phyloP scores from a whole-genome alignment of 2,888 invertebrate genomes.

The Lithophane leautieri region DNA sequence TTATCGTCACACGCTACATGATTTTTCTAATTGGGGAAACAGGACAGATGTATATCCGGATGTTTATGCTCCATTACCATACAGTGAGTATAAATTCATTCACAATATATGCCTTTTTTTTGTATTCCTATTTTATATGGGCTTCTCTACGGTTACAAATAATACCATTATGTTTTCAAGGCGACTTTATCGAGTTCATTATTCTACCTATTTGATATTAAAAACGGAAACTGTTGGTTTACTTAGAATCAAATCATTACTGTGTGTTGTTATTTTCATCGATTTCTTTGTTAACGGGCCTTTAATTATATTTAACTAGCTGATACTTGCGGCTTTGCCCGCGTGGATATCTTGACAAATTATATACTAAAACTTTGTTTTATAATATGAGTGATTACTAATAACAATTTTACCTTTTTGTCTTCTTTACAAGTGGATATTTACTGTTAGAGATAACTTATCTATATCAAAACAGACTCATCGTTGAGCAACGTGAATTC shows the following conservation, averaged over 20 bases:
- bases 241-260: background rate
- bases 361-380: too few species aligned
- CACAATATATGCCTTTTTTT: slow-evolving; percentile 38
- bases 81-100: slow-evolving; percentile 92
- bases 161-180: slow-evolving; percentile 45
- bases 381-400: too few species aligned
- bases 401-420: slow-evolving; percentile 18
- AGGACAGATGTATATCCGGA: slow-evolving; percentile 92
- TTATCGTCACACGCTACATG: slow-evolving; percentile 84
- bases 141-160: slow-evolving; percentile 30
- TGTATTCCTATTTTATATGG: slow-evolving; percentile 48
- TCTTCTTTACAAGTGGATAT: slow-evolving; percentile 28
- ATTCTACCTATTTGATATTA: slow-evolving; percentile 14
- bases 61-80: slow-evolving; percentile 94
- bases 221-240: slow-evolving; percentile 1
- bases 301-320: slow-evolving; percentile 1
- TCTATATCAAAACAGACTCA: slow-evolving; percentile 42
- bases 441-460: slow-evolving; percentile 48
- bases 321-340: too few species aligned
- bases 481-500: slow-evolving; percentile 38
- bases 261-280: background rate
- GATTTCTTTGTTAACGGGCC: slow-evolving; percentile 1
- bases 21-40: slow-evolving; percentile 84
- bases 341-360: too few species aligned
- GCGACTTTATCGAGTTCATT: slow-evolving; percentile 14